Evolutionary conservation across 2,113 vertebrate genomes (phyloP).

Genomic region (Epinephelus lanceolatus): DNA sequence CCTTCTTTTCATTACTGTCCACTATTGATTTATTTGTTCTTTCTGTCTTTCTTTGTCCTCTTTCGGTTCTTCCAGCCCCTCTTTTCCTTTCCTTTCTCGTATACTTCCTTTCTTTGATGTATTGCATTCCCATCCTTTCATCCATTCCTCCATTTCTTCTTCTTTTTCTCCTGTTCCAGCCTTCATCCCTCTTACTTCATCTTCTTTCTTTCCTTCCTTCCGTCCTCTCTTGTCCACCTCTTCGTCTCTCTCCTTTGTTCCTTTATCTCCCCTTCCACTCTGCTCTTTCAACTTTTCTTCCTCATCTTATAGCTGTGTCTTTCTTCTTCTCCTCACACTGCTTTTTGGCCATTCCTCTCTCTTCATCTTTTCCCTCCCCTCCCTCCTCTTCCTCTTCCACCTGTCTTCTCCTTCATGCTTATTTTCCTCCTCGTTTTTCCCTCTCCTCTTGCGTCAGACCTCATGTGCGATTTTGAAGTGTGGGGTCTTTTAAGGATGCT

Average conservation of each 20-base stretch:
- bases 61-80: not conserved
- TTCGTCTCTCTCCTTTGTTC: not conserved
- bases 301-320: not conserved
- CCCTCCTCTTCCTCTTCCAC: not conserved
- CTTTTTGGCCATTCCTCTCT: not conserved
- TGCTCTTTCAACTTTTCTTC: not conserved
- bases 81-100: not conserved
- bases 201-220: not conserved
- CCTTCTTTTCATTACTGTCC: no score
- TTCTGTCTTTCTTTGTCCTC: not conserved
- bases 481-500: constrained; percentile 39
- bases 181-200: not conserved
- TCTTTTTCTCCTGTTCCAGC: not conserved
- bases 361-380: not conserved
- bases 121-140: no score
- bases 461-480: constrained; percentile 30
- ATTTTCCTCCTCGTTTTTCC: not conserved
- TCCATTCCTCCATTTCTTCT: not conserved
- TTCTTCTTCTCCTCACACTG: not conserved
- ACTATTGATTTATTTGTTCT: not conserved
- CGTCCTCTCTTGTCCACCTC: not conserved
- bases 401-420: not conserved
- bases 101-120: not conserved
- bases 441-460: constrained; percentile 30
- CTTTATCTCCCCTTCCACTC: not conserved